A percentile compares a stretch with the other conserved stretches of the same genome.
phyloP scores from a whole-genome alignment of 2,888 invertebrate species.

The Protonemura montana region DNA sequence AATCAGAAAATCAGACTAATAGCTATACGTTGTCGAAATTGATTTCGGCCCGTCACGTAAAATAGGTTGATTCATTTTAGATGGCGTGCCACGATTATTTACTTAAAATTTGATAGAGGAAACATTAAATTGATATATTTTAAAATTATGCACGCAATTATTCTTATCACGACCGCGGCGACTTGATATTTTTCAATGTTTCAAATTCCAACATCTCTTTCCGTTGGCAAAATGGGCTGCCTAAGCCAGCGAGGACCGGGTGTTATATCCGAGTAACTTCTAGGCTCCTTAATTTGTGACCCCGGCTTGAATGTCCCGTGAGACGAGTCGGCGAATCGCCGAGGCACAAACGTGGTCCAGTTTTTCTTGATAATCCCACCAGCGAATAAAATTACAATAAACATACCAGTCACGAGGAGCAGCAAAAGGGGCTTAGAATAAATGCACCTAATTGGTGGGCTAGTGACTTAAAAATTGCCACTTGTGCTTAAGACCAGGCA shows the following conservation, averaged over 20 bases:
- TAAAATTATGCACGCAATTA: not conserved
- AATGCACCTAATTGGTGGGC: not conserved
- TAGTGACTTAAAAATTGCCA: slow-evolving; percentile 21
- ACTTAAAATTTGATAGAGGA: not conserved
- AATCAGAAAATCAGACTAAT: not conserved
- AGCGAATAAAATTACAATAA: not conserved
- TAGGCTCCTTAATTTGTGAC: not conserved
- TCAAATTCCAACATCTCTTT: not conserved
- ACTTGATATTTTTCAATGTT: not conserved
- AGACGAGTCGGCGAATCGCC: not conserved
- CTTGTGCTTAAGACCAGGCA: slow-evolving; percentile 2
- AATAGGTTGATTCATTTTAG: not conserved
- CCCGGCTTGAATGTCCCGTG: not conserved
- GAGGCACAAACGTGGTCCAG: not conserved
- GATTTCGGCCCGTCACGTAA: not conserved
- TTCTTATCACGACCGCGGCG: not conserved
- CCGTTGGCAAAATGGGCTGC: not conserved
- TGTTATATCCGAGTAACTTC: not conserved
- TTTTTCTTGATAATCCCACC: not conserved
- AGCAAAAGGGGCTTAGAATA: not conserved
- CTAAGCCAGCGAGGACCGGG: not conserved
- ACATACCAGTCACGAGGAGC: not conserved
- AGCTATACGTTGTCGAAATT: not conserved
- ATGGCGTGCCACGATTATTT: not conserved
- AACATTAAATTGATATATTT: not conserved